A percentile compares a stretch with the other conserved stretches of the same genome.
Evolutionary conservation across 1,140 invertebrate genomes (phyloP).

Genomic region (Bombus confusus): DNA sequence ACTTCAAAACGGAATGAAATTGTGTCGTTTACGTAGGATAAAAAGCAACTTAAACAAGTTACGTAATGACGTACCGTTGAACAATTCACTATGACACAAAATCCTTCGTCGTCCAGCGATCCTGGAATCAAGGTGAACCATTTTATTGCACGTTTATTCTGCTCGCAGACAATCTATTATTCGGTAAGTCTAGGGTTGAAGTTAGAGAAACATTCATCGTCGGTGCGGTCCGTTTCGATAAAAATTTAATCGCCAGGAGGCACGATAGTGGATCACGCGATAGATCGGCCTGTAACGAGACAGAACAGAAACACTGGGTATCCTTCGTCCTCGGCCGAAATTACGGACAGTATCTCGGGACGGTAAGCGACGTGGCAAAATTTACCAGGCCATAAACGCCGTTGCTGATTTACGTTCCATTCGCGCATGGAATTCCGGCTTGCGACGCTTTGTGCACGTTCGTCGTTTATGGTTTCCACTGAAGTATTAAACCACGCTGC

Average conservation of each 20-base stretch:
- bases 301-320: neutral
- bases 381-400: constrained; percentile 23
- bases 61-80: too few species aligned
- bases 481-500: constrained; percentile 12
- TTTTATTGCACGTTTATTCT: neutral
- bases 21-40: too few species aligned
- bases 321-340: neutral
- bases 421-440: constrained; percentile 2
- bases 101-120: too few species aligned
- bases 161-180: neutral
- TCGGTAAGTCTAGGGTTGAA: neutral
- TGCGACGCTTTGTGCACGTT: neutral
- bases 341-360: neutral
- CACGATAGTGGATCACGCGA: constrained; percentile 22
- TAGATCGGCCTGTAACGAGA: neutral
- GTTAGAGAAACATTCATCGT: neutral
- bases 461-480: neutral
- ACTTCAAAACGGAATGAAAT: too few species aligned
- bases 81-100: too few species aligned
- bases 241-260: constrained; percentile 19
- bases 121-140: neutral
- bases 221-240: neutral
- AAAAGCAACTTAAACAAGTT: too few species aligned
- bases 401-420: constrained; percentile 16
- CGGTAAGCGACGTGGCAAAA: constrained; percentile 2